Conservation (phyloP, 2,113 vertebrate genomes). For the Pseudopipra pipra region DNA sequence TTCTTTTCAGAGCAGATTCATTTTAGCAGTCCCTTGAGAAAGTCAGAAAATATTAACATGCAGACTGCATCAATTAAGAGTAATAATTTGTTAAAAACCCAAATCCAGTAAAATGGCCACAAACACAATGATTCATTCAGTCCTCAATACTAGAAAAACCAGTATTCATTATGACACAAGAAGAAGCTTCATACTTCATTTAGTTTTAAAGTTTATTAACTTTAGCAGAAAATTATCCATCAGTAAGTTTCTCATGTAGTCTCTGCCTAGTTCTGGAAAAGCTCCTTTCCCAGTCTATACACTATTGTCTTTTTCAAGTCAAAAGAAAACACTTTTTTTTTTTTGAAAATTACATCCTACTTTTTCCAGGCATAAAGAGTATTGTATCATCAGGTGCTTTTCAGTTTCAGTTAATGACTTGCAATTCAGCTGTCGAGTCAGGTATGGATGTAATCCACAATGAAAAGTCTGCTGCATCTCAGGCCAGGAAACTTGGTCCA, state of each 20-base stretch:
- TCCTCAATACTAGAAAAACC: background rate
- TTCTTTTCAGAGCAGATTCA: background rate
- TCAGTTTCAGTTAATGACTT: background rate
- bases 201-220: background rate
- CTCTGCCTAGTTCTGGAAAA: background rate
- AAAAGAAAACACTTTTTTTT: background rate
- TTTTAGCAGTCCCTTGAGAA: background rate
- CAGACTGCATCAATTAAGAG: background rate
- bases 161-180: background rate
- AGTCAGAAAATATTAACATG: background rate
- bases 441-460: background rate
- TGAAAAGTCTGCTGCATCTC: background rate
- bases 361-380: background rate
- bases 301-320: background rate
- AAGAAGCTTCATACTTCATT: background rate
- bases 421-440: background rate
- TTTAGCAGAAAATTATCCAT: background rate
- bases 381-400: background rate
- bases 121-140: background rate
- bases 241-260: background rate
- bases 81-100: background rate
- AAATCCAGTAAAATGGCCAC: background rate
- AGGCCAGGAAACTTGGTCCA: background rate
- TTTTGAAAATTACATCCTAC: background rate
- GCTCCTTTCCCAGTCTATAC: background rate